phyloP scores from a whole-genome alignment of 1,140 invertebrate species.

The Cotesia glomerata region DNA sequence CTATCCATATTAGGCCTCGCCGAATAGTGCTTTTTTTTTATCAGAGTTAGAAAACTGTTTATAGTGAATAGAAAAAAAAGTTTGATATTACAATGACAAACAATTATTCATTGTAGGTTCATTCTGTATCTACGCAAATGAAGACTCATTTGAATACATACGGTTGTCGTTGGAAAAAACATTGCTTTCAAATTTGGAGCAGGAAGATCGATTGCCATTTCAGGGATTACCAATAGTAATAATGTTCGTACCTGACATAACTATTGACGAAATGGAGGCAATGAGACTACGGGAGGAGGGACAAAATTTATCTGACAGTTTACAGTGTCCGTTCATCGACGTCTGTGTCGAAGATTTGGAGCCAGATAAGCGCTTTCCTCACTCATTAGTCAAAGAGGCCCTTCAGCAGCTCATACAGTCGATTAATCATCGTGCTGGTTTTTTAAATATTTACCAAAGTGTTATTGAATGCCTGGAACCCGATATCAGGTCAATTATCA shows the following conservation, averaged over 20 bases:
- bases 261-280: conserved; percentile 82
- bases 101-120: conserved; percentile 67
- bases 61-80: too few species aligned
- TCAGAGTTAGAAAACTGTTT: too few species aligned
- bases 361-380: conserved; percentile 67
- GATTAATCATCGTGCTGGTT: conserved; percentile 75
- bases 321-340: conserved; percentile 89
- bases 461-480: conserved; percentile 82
- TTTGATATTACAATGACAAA: too few species aligned
- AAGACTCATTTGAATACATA: conserved; percentile 90
- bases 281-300: conserved; percentile 86
- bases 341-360: conserved; percentile 73
- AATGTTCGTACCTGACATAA: conserved; percentile 85
- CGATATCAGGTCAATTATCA: conserved; percentile 75
- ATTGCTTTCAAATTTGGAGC: conserved; percentile 86
- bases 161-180: conserved; percentile 91
- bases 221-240: conserved; percentile 89
- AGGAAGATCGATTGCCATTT: conserved; percentile 86
- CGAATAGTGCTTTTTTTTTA: too few species aligned
- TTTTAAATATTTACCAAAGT: conserved; percentile 75
- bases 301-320: conserved; percentile 85
- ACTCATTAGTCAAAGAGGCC: conserved; percentile 72
- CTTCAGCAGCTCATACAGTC: conserved; percentile 77
- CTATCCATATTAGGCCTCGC: too few species aligned
- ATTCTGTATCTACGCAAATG: conserved; percentile 90